Evolutionary conservation across 2,797 vertebrate genomes (phyloP).

Genomic region (Kryptolebias ocellatus): DNA sequence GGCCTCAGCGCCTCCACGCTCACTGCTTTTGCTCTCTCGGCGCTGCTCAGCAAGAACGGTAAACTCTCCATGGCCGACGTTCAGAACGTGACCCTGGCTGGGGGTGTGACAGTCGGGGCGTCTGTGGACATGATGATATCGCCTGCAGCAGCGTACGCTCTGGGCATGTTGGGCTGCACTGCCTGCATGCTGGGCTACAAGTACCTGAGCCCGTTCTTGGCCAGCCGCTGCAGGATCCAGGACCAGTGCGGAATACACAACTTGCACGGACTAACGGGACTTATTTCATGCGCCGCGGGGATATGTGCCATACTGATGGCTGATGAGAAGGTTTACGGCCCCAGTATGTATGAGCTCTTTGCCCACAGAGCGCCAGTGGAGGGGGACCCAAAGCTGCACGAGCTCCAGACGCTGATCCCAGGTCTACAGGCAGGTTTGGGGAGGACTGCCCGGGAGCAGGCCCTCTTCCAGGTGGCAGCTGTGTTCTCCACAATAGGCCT

Average conservation of each 20-base stretch:
- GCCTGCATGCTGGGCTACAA: slow-evolving; percentile 81
- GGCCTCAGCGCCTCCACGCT: slow-evolving; percentile 80
- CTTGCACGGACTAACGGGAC: slow-evolving; percentile 82
- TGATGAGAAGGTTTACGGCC: slow-evolving; percentile 54
- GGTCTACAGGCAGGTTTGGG: slow-evolving; percentile 33
- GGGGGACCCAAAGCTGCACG: slow-evolving; percentile 65
- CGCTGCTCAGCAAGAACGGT: slow-evolving; percentile 77
- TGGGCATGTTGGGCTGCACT: slow-evolving; percentile 79
- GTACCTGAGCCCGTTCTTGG: slow-evolving; percentile 80
- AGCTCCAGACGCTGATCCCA: slow-evolving; percentile 51
- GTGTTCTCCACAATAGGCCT: slow-evolving; percentile 65
- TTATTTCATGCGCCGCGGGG: slow-evolving; percentile 79
- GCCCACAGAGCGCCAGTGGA: slow-evolving; percentile 58
- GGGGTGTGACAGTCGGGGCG: slow-evolving; percentile 81
- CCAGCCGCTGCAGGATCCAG: slow-evolving; percentile 65
- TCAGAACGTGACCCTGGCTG: slow-evolving; percentile 86
- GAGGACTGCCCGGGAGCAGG: slow-evolving; percentile 61
- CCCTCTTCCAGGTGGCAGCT: slow-evolving; percentile 75
- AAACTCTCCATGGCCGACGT: slow-evolving; percentile 84
- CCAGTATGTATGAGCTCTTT: slow-evolving; percentile 68
- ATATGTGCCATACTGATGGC: slow-evolving; percentile 70
- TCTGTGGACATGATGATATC: slow-evolving; percentile 83
- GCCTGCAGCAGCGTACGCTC: slow-evolving; percentile 71
- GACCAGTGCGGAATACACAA: slow-evolving; percentile 88
- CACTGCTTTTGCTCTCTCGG: slow-evolving; percentile 80